Base-by-base conservation (phyloP, 2,797 vertebrate genomes). In the Neosilurus hyrtlii region DNA sequence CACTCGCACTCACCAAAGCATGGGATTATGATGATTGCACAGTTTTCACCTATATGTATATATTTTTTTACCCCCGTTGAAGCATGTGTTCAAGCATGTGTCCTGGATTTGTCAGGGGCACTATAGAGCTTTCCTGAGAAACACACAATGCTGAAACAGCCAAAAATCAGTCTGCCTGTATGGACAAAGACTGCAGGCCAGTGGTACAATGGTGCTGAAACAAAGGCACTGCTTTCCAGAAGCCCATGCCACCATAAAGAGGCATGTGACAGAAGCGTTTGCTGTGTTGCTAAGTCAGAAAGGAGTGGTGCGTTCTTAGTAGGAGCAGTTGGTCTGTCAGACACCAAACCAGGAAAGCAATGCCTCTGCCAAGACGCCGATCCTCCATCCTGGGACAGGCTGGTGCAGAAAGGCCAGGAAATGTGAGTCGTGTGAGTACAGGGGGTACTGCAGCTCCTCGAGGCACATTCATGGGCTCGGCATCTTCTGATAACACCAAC, bases 291-390 rank as follows among this genome's bases (percentile, higher is more conserved):
- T 61, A 82, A 82, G 65, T 79, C 61, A 73, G 70, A 74, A 59
- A 37, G 59, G 79, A 78, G 74, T 78, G 81, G 26, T 9, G 54
- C 57, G 76, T 59, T 54, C 83, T 81, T 67, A 30, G 30, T 30
- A 30, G 30, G 62, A 90, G 84, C 88, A 91, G 86, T 89, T 80
- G 90, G 91, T 77, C 88, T 73, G 83, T 79, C 72, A 76, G 57
- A 82, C 84, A 63, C 72, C 63, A 74, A 88, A 54, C 4, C 87
- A 77, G 63, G 83, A 68, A 22, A 79, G 87, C 24, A 91, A 96
- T 97, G 97, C 94, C 96, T 92, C 92, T 98, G 86, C 94, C 96
- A 12, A 93, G 96, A 91, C 96, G 94, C 85, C 93, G 95, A 86
- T 95, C 94, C 0, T 96, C 96, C 81, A 93, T 96, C 86, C 86